These are phyloP conservation scores for Eptesicus fuscus DNA, from an alignment of 2,113 vertebrate species.

Conservation along the genomic window DNA sequence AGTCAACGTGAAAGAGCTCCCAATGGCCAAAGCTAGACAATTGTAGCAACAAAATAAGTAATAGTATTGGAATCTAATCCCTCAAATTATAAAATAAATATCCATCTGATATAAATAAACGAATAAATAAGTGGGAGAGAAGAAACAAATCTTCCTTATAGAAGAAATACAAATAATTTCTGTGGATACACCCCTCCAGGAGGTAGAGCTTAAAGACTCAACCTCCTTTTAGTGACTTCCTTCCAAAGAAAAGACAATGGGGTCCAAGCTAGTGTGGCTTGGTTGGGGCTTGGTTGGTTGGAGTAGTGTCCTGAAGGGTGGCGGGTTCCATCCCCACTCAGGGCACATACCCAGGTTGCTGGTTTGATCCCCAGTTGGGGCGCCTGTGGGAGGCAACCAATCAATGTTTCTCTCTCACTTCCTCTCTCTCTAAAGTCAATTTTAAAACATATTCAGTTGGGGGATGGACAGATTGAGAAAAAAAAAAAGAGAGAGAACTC, in stretches of 20 bases:
- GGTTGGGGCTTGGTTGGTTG: too few relatives aligned
- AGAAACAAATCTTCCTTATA: background rate
- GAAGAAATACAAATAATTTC: background rate
- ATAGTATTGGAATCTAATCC: background rate
- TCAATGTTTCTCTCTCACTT: too few relatives aligned
- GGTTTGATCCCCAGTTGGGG: too few relatives aligned
- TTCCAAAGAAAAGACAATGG: background rate
- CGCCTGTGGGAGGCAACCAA: too few relatives aligned
- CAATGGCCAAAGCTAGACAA: background rate
- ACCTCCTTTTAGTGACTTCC: background rate
- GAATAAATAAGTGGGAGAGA: background rate
- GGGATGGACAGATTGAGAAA: too few relatives aligned
- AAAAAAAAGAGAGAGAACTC: too few relatives aligned
- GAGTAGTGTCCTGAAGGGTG: too few relatives aligned
- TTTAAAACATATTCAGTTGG: too few relatives aligned
- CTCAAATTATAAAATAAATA: background rate
- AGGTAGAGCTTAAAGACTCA: background rate
- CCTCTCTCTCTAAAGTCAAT: too few relatives aligned
- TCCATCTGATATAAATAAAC: background rate
- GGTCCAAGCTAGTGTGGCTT: too few relatives aligned
- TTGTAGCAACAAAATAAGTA: background rate
- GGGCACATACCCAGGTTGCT: too few relatives aligned
- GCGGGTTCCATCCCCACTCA: too few relatives aligned
- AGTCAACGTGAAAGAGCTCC: background rate
- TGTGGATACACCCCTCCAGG: background rate